A percentile compares a stretch with the other conserved stretches of the same genome.
Evolutionary conservation across 2,113 vertebrate species (phyloP).

Genomic region (Eclectus roratus): DNA sequence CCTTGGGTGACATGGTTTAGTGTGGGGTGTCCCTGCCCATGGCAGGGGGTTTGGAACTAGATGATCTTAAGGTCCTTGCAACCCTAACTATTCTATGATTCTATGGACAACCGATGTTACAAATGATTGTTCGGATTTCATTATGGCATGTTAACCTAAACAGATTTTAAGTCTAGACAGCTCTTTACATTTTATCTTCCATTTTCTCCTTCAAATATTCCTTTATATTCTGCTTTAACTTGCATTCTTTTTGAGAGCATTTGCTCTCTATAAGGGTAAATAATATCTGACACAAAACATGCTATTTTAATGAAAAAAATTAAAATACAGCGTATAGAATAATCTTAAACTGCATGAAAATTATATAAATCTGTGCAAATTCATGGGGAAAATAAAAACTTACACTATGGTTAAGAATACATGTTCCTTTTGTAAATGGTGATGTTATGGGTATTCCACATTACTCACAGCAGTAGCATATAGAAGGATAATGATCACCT

Average conservation of each 20-base stretch:
- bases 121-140: background rate
- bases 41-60: no score
- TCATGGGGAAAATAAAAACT: background rate
- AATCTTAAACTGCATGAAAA: background rate
- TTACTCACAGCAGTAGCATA: rapidly evolving
- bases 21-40: no score
- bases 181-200: background rate
- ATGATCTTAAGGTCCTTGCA: no score
- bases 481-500: background rate
- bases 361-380: background rate
- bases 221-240: background rate
- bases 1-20: no score
- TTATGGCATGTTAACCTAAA: background rate
- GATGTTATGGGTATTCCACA: background rate
- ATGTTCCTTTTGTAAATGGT: background rate
- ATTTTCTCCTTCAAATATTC: background rate
- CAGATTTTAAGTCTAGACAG: background rate
- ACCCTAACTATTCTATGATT: no score
- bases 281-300: background rate
- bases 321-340: background rate
- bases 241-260: background rate
- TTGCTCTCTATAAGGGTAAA: background rate
- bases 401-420: background rate
- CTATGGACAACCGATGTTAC: background rate
- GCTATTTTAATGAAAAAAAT: background rate